Evolutionary conservation across 2,888 invertebrate species (phyloP).

Genomic region (Pollenia amentaria): DNA sequence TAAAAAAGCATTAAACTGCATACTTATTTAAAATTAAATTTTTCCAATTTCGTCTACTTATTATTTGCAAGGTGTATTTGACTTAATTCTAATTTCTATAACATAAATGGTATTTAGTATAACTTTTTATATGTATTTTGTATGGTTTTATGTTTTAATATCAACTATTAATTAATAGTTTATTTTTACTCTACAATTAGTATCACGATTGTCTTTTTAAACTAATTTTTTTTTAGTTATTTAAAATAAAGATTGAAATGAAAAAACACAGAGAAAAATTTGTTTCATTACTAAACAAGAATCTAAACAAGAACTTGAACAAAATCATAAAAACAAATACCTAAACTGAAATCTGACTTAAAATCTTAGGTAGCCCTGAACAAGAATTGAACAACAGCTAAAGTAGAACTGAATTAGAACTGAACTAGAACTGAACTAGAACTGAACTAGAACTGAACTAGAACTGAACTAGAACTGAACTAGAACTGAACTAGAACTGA

Average conservation of each 20-base stretch:
- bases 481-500: too few relatives aligned
- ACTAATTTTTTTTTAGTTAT: constrained; percentile 46
- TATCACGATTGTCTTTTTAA: constrained; percentile 84
- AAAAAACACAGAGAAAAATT: background rate
- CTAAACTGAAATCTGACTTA: too few relatives aligned
- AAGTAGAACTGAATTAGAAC: too few relatives aligned
- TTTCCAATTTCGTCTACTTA: constrained; percentile 38
- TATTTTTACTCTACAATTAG: constrained; percentile 81
- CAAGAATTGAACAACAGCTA: too few relatives aligned
- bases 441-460: too few relatives aligned
- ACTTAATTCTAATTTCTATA: background rate
- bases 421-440: too few relatives aligned
- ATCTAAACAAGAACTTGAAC: too few relatives aligned
- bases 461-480: too few relatives aligned
- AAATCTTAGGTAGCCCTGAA: too few relatives aligned
- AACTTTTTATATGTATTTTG: constrained; percentile 17
- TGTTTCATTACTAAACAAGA: background rate
- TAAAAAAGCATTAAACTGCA: too few relatives aligned
- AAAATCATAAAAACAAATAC: too few relatives aligned
- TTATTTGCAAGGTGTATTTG: background rate
- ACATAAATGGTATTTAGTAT: constrained; percentile 16
- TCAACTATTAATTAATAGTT: constrained; percentile 64
- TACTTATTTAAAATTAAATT: background rate
- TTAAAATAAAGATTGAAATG: constrained; percentile 10
- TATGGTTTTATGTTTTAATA: constrained; percentile 24